A percentile compares a stretch with the other conserved stretches of the same genome.
Conservation (phyloP, 2,113 vertebrate genomes). For the Psittacara wagleri region DNA sequence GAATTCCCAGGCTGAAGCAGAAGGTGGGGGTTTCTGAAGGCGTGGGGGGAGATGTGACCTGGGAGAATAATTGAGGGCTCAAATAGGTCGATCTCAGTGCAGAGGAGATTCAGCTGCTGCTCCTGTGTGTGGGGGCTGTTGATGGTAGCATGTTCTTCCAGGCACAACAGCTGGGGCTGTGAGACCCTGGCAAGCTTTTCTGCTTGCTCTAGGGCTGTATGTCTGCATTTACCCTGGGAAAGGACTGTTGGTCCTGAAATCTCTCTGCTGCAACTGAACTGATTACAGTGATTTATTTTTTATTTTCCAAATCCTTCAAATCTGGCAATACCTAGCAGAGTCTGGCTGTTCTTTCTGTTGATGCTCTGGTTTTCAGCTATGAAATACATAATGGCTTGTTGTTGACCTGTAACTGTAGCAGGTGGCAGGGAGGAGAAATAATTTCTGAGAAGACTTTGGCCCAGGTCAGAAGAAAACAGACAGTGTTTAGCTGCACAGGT, state of each 20-base stretch:
- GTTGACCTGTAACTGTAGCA: not conserved
- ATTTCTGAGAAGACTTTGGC: not conserved
- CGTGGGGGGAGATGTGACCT: not conserved
- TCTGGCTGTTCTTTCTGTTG: not conserved
- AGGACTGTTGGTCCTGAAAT: not conserved
- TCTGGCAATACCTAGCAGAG: not conserved
- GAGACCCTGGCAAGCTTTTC: not conserved
- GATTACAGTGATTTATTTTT: not conserved
- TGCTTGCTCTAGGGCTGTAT: not conserved
- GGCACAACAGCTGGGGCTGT: not conserved
- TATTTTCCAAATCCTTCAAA: not conserved
- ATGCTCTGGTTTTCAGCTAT: not conserved
- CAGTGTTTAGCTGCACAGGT: not conserved
- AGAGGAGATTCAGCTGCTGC: not conserved
- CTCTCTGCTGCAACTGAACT: not conserved
- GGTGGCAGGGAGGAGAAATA: not conserved
- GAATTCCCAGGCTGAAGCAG: not conserved
- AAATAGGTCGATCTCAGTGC: not conserved
- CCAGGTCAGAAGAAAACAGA: not conserved
- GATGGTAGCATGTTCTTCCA: not conserved
- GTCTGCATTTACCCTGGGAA: not conserved
- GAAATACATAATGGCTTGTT: not conserved
- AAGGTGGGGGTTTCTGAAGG: not conserved
- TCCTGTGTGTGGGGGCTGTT: not conserved
- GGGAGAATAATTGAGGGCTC: not conserved